Evolutionary conservation across 2,888 invertebrate species (phyloP), one percentile per base, ranked within the genome.

Genomic region (Antheraea assamensis): DNA sequence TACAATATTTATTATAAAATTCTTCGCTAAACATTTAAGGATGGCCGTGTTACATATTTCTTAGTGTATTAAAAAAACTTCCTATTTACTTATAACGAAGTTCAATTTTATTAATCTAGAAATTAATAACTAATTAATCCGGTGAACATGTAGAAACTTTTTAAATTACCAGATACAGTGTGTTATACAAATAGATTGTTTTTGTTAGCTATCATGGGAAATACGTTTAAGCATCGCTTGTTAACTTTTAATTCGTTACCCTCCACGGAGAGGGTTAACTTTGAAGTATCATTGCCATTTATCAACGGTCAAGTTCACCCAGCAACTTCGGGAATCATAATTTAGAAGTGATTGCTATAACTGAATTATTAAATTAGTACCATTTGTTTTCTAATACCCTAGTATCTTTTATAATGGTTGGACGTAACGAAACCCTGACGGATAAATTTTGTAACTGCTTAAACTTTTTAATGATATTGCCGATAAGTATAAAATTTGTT

Each of bases 241-340:
- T 88, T 90, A 88, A 83, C 90, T 85, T 90, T 91, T 91, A 89
- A 89, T 87, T 85, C 83, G 78, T 78, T 76, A 73, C 74, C 68
- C 75, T 85, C 74, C 73, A 74, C 61, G 74, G 87, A 87, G 88
- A 91, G 93, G 93, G 93, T 93, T 92, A 92, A 93, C 89, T 93
- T 90, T 93, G 92, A 92, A 94, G 94, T 93, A 93, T 93, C 92
- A 93, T 92, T 92, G 88, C 92, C 90, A 92, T 94, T 94, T 93
- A 92, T 93, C 91, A 94, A 92, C 91, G 94, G 93, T 94, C 93
- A 93, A 94, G 92, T 93, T 88, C 80, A 86, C 89, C 85, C 80
- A 79, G 76, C 82, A 79, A 75, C 80, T 82, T 77, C 81, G 78
- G 82, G 66, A 78, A 77, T 78, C 85, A 87, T 84, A 86, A 89